A percentile compares a stretch with the other conserved stretches of the same genome.
phyloP scores from a whole-genome alignment of 2,797 vertebrate genomes.

The Arctocebus calabarensis region DNA sequence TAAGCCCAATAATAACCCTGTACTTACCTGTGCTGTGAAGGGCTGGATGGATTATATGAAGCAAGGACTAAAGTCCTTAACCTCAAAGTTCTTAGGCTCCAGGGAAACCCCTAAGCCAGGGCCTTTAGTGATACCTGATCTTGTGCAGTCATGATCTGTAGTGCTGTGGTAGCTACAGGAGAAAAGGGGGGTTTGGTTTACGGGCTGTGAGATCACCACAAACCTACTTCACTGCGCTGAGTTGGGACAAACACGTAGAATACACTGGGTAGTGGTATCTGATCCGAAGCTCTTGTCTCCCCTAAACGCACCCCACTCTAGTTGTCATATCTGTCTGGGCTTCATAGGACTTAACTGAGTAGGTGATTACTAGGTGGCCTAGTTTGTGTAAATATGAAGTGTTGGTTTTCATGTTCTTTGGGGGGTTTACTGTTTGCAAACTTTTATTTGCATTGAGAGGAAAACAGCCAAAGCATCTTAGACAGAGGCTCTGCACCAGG shows the following conservation, averaged over 20 bases:
- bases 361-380: conserved; percentile 83
- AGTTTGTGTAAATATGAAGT: conserved; percentile 85
- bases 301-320: conserved; percentile 67
- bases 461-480: conserved; percentile 84
- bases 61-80: conserved; percentile 32
- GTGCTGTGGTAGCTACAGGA: conserved; percentile 69
- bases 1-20: not conserved
- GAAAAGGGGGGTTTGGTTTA: conserved; percentile 58
- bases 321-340: conserved; percentile 77
- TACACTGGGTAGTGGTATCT: conserved; percentile 74
- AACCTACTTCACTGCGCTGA: conserved; percentile 90
- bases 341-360: conserved; percentile 77
- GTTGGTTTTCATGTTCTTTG: conserved; percentile 83
- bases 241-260: conserved; percentile 88
- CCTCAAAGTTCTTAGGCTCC: conserved; percentile 55
- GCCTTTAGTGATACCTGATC: conserved; percentile 27
- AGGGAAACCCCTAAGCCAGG: not conserved
- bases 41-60: conserved; percentile 8
- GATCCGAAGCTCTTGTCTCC: conserved; percentile 71
- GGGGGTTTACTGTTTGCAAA: conserved; percentile 89
- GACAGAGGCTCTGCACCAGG: conserved; percentile 78
- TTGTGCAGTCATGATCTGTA: conserved; percentile 58
- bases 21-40: conserved; percentile 43
- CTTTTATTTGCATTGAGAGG: conserved; percentile 70
- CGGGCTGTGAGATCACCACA: conserved; percentile 87